A percentile compares a stretch with the other conserved stretches of the same genome.
Evolutionary conservation across 2,888 invertebrate species (phyloP).

Genomic region (Balanococcus diminutus): DNA sequence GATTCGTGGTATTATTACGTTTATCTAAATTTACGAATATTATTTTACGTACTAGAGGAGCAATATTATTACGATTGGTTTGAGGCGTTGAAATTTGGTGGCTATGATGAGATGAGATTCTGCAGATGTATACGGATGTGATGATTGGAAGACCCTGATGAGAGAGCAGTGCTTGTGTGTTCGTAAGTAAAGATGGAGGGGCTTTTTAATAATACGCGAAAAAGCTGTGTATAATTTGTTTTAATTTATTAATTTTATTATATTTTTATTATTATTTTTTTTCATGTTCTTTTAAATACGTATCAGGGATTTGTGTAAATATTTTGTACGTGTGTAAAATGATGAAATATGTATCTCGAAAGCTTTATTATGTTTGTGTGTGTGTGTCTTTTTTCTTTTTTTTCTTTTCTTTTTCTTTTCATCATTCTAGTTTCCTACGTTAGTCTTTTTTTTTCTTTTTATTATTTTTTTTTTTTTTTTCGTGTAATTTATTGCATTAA

Average conservation of each 20-base stretch:
- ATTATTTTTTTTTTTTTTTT: neutral
- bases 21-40: neutral
- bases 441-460: neutral
- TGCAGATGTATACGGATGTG: neutral
- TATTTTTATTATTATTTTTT: neutral
- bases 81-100: neutral
- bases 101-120: neutral
- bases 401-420: neutral
- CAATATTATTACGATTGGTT: conserved; percentile 3
- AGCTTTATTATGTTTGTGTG: conserved; percentile 38
- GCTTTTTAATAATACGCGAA: conserved; percentile 15
- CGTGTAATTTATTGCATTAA: neutral
- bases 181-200: conserved; percentile 12
- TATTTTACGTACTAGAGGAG: neutral
- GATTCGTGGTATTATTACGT: neutral
- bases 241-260: neutral
- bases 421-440: neutral
- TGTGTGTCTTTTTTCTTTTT: conserved; percentile 1
- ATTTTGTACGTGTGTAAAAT: conserved; percentile 38
- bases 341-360: neutral
- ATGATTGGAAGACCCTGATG: neutral
- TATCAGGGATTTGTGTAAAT: conserved; percentile 38
- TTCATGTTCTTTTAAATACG: conserved; percentile 1
- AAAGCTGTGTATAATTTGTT: conserved; percentile 42
- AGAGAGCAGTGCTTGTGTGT: neutral